Conservation (phyloP, 2,888 invertebrate genomes). For the Crossocerus cetratus region DNA sequence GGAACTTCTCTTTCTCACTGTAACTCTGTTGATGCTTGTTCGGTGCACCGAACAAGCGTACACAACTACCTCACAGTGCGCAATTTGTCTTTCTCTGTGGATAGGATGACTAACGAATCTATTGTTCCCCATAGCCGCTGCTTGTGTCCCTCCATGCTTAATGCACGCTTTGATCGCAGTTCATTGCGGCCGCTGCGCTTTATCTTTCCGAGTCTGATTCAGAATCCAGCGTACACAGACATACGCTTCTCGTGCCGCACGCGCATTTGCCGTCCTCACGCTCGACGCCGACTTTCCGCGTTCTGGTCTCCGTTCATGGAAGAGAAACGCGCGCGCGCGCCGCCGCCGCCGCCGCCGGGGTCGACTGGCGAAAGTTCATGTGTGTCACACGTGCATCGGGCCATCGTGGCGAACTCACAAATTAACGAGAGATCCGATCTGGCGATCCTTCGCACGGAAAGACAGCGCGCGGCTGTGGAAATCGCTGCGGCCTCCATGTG, state of each 20-base stretch:
- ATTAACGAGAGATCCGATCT: slow-evolving; percentile 19
- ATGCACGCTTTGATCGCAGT: background rate
- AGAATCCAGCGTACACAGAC: too few species aligned
- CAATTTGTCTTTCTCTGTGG: slow-evolving; percentile 1
- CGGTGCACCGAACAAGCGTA: too few species aligned
- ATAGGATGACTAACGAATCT: slow-evolving; percentile 11
- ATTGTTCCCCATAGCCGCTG: slow-evolving; percentile 8
- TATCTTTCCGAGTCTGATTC: slow-evolving; percentile 4
- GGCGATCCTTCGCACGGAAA: background rate
- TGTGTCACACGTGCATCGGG: slow-evolving; percentile 14
- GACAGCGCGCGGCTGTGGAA: slow-evolving; percentile 2
- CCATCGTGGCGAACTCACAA: slow-evolving; percentile 15
- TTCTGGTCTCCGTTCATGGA: background rate
- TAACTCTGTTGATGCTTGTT: too few species aligned
- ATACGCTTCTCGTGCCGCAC: too few species aligned
- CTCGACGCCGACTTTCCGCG: background rate
- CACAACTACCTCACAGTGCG: background rate
- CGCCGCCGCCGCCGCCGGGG: background rate
- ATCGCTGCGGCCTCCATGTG: too few species aligned
- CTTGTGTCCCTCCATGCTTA: background rate
- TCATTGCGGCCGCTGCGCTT: background rate
- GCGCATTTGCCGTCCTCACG: background rate
- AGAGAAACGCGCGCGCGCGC: slow-evolving; percentile 20
- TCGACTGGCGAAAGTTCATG: slow-evolving; percentile 1
- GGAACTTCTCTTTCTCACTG: too few species aligned